phyloP scores from a whole-genome alignment of 2,888 invertebrate genomes.

The Eumacrocentrus americanus region DNA sequence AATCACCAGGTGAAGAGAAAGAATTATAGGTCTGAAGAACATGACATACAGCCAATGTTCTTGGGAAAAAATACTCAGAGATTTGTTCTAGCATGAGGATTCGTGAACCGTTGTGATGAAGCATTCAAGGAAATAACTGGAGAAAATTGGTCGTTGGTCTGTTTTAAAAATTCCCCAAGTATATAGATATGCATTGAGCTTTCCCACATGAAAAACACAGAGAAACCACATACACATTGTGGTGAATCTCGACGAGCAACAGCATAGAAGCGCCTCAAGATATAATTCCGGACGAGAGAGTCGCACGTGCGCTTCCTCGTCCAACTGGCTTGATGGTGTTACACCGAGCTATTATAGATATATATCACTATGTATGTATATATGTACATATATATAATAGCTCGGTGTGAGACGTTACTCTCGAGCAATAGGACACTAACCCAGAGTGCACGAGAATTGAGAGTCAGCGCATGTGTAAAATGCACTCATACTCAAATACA shows the following conservation, averaged over 20 bases:
- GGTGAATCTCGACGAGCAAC: background rate
- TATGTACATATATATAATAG: background rate
- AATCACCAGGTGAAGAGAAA: too few species aligned
- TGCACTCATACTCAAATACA: conserved; percentile 26
- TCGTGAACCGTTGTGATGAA: too few species aligned
- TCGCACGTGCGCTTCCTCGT: conserved; percentile 9
- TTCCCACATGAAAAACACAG: background rate
- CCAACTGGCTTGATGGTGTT: background rate
- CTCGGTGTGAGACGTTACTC: background rate
- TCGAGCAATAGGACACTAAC: conserved; percentile 41
- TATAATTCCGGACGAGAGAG: conserved; percentile 1
- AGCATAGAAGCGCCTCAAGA: background rate
- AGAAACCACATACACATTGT: background rate
- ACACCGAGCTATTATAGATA: background rate
- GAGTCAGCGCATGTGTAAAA: background rate
- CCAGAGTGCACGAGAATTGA: conserved; percentile 33
- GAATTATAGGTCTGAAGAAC: too few species aligned
- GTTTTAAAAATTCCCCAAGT: too few species aligned
- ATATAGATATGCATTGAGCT: background rate
- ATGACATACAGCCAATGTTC: too few species aligned
- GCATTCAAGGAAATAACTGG: too few species aligned
- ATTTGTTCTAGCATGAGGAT: background rate
- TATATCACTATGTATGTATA: background rate
- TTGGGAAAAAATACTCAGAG: too few species aligned
- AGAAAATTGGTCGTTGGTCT: too few species aligned